Base-by-base conservation (phyloP, 1,140 invertebrate genomes). In the Polypedilum pembai region DNA sequence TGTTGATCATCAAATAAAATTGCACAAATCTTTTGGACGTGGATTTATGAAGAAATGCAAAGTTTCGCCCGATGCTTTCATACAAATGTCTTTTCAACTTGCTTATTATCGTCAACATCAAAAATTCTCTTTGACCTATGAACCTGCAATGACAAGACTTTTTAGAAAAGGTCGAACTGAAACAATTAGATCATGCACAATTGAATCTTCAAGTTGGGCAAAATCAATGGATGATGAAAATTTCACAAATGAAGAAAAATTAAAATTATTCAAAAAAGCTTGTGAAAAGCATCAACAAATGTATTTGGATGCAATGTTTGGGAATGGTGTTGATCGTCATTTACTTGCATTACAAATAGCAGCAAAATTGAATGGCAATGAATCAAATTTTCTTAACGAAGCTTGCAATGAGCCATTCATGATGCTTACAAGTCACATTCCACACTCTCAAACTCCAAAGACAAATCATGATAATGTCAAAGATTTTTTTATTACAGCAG, bases 41-140 rank as follows among this genome's bases (percentile, higher is more conserved):
- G 90, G 95, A 76, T 95, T 93, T 78, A 92, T 97, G 75, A 98
- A 98, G 84, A 87, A 86, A 1, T 90, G 91, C 79, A 89, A 88
- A 78, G 89, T 94, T 78, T 96, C 94, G 82, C 96, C 96, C 0
- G 96, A 98, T 82, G 94, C 90, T 73, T 98, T 92, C 82, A 90
- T 98, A 66, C 96, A 98, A 84, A 82, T 98, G 69, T 91, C 94
- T 3, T 83, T 98, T 18, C 96, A 98, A 83, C 85, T 98, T 41
- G 91, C 96, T 1, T 95, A 95, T 81, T 98, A 91, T 85, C 65
- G 65, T 20, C 17, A 69, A 20, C 65, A 69, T 20, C 8, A 21
- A 69, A 69, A 69, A 10, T 69, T 69, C 20, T 20, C 15, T 0
- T 18, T 69, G 12, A 69, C 65, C 1, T 69, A 69, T 69, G 65